Base-by-base conservation (phyloP, 2,113 vertebrate genomes). In the Xiphophorus couchianus region DNA sequence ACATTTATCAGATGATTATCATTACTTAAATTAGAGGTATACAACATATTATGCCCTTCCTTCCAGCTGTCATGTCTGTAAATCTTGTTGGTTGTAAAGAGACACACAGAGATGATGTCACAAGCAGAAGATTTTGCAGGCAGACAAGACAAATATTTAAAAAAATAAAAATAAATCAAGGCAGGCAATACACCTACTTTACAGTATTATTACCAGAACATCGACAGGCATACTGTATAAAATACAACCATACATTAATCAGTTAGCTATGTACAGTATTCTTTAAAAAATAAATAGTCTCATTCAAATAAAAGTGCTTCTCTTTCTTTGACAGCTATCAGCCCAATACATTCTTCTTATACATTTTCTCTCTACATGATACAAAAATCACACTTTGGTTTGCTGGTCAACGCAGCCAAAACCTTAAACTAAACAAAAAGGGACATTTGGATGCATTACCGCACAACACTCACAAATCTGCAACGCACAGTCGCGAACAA, bases 371-470 rank as follows among this genome's bases (percentile, higher is more conserved):
- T 81, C 67, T 51, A 78, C 68, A 68, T 89, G 71, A 71, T 89
- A 87, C 73, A 91, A 90, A 87, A 90, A 88, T 87, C 93, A 91
- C 87, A 92, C 91, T 94, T 94, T 94, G 91, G 90, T 93, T 93
- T 90, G 69, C 89, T 92, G 91, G 72, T 77, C 90, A 91, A 91
- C 31, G 30, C 71, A 86, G 68, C 66, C 63, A 66, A 82, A 86
- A 86, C 31, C 12, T 62, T 71, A 68, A 74, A 79, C 67, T 72
- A 73, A 22, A 81, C 42, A 37, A 69, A 82, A 88, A 76, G 15
- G 74, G n/a, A 81, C 7, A 58, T 85, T 80, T 63, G 78, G 81
- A 88, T 87, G 84, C 84, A 89, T 69, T 80, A 87, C 68, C 64
- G 82, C 79, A 91, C 85, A 83, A 86, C 66, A 89, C 63, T 84